phyloP scores from a whole-genome alignment of 2,797 vertebrate genomes.

The Neosalanx taihuensis region DNA sequence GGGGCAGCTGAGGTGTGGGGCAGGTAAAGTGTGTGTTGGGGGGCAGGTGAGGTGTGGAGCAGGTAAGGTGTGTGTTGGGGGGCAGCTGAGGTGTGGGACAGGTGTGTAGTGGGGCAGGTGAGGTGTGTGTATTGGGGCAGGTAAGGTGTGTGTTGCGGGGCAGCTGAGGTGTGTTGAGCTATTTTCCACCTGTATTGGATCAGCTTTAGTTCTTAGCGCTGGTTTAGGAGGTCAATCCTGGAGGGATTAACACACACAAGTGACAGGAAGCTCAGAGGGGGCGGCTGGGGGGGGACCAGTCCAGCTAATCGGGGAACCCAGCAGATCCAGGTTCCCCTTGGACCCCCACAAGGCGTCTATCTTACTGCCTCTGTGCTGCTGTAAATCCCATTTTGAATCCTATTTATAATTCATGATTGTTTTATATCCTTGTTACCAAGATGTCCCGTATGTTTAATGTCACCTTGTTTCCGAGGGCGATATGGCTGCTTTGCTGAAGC shows the following conservation, averaged over 20 bases:
- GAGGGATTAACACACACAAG: slow-evolving; percentile 30
- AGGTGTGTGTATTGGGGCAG: not conserved
- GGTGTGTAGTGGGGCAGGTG: not conserved
- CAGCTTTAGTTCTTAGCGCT: slow-evolving; percentile 37
- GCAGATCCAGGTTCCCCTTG: too few relatives aligned
- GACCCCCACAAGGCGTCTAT: too few relatives aligned
- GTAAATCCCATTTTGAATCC: too few relatives aligned
- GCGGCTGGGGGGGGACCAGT: not conserved
- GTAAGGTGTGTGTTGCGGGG: not conserved
- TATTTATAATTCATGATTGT: too few relatives aligned
- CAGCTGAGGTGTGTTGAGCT: not conserved
- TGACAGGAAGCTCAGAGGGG: slow-evolving; percentile 4
- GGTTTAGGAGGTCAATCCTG: slow-evolving; percentile 50
- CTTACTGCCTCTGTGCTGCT: too few relatives aligned
- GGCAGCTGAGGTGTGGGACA: not conserved
- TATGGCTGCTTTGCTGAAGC: too few relatives aligned
- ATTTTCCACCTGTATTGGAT: slow-evolving; percentile 35
- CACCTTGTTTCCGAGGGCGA: too few relatives aligned
- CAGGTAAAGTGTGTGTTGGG: slow-evolving; percentile 17
- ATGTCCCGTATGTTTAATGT: too few relatives aligned
- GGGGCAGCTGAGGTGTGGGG: not conserved
- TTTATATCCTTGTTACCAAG: too few relatives aligned
- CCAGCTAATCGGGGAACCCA: too few relatives aligned
- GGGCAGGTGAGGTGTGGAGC: not conserved
- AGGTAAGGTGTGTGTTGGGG: too few relatives aligned